phyloP scores from a whole-genome alignment of 2,888 invertebrate genomes.

The Tuberolachnus salignus region DNA sequence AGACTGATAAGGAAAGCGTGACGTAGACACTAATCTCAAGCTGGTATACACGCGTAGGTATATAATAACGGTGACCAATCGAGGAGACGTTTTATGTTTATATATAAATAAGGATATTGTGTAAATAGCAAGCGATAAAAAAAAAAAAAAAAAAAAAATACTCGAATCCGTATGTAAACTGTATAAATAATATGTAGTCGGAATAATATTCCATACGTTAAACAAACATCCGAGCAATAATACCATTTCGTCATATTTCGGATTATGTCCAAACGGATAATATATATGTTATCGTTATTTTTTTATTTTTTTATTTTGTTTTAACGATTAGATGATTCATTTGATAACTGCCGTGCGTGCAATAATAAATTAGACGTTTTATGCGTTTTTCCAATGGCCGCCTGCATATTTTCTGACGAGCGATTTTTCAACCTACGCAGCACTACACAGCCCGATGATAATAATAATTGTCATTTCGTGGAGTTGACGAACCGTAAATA shows the following conservation, averaged over 20 bases:
- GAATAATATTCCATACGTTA: neutral
- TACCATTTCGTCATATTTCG: neutral
- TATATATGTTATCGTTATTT: neutral
- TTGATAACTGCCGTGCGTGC: neutral
- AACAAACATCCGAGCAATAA: neutral
- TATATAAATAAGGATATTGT: too few species aligned
- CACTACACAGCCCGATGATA: neutral
- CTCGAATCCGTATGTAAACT: too few species aligned
- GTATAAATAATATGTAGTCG: too few species aligned
- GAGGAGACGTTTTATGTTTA: too few species aligned
- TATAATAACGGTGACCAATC: too few species aligned
- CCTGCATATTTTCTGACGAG: neutral
- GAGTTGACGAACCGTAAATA: neutral
- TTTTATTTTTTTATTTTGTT: too few species aligned
- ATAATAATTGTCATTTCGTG: neutral
- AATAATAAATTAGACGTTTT: slow-evolving; percentile 10
- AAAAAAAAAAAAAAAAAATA: too few species aligned
- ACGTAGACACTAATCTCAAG: too few species aligned
- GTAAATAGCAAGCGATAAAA: too few species aligned
- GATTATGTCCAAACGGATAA: neutral
- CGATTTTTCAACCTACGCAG: neutral
- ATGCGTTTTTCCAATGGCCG: neutral
- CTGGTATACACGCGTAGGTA: too few species aligned
- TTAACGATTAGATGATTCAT: slow-evolving; percentile 11
- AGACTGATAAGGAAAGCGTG: too few species aligned